These are phyloP conservation scores for Chionoecetes opilio DNA, from an alignment of 1,140 invertebrate species.

Conservation along the genomic window DNA sequence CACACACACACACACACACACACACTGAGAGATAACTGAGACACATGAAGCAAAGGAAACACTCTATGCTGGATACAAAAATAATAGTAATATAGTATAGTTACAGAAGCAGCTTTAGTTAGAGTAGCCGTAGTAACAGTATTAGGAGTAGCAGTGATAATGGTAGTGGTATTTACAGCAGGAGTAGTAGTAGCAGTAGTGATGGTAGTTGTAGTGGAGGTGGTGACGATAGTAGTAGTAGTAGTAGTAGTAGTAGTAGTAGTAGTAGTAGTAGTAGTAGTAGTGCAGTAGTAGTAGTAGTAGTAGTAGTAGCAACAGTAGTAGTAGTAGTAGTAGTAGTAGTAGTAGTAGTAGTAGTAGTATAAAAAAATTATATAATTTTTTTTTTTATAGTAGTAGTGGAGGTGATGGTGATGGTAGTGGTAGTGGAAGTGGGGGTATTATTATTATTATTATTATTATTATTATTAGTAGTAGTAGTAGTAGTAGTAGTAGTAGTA, in stretches of 20 bases:
- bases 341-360: neutral
- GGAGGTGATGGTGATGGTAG: neutral
- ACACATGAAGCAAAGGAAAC: too few relatives aligned
- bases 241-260: constrained; percentile 15
- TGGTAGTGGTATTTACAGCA: neutral
- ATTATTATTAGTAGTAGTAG: too few relatives aligned
- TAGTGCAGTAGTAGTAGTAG: constrained; percentile 44
- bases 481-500: neutral
- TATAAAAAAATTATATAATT: too few relatives aligned
- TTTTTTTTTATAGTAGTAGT: too few relatives aligned
- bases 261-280: neutral
- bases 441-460: neutral
- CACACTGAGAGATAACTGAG: too few relatives aligned
- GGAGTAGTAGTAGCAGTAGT: constrained; percentile 31
- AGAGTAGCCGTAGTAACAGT: neutral
- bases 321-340: constrained; percentile 41
- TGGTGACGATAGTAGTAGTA: neutral
- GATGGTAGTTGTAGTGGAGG: neutral
- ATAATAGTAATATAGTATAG: neutral
- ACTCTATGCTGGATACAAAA: too few relatives aligned
- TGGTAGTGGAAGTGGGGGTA: neutral
- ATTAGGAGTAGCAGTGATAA: constrained; percentile 31
- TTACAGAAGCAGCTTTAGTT: neutral
- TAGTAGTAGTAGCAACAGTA: constrained; percentile 9
- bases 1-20: too few relatives aligned